Evolutionary conservation across 1,140 invertebrate genomes (phyloP).

Genomic region (Copidosoma floridanum): DNA sequence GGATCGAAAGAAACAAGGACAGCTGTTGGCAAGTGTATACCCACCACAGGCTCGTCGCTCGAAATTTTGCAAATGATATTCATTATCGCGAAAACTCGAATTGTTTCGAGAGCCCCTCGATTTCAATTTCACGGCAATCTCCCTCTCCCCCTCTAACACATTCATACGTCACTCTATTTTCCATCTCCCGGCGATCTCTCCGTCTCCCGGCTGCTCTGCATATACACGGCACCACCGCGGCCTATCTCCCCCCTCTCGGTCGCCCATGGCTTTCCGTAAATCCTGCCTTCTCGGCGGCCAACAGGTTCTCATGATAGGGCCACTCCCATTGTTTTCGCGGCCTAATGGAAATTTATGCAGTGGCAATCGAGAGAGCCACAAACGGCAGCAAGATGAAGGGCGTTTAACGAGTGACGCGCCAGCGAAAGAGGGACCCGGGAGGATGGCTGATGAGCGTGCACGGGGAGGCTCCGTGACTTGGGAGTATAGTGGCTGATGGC

Average conservation of each 20-base stretch:
- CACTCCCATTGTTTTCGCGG: conserved; percentile 25
- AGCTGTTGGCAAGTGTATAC: background rate
- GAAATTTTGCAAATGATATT: conserved; percentile 25
- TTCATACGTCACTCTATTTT: conserved; percentile 30
- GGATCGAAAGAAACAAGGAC: background rate
- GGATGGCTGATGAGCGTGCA: no score
- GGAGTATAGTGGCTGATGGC: no score
- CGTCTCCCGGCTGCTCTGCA: background rate
- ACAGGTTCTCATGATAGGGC: conserved; percentile 16
- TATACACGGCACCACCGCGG: background rate
- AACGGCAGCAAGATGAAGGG: background rate
- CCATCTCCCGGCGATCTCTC: conserved; percentile 18
- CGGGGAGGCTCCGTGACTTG: no score
- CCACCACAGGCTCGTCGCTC: no score
- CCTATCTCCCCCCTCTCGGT: background rate
- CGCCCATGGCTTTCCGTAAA: conserved; percentile 17
- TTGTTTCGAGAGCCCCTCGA: background rate
- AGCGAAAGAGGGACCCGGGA: conserved; percentile 1
- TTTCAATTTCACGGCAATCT: conserved; percentile 25
- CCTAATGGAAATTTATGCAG: conserved; percentile 29
- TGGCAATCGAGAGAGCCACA: conserved; percentile 5
- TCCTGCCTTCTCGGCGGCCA: conserved; percentile 16
- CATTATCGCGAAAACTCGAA: conserved; percentile 19
- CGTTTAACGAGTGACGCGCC: conserved; percentile 17
- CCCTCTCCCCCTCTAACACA: conserved; percentile 14